These are phyloP conservation scores for Holocentrus rufus DNA, from an alignment of 2,797 vertebrate genomes.

Conservation along the genomic window DNA sequence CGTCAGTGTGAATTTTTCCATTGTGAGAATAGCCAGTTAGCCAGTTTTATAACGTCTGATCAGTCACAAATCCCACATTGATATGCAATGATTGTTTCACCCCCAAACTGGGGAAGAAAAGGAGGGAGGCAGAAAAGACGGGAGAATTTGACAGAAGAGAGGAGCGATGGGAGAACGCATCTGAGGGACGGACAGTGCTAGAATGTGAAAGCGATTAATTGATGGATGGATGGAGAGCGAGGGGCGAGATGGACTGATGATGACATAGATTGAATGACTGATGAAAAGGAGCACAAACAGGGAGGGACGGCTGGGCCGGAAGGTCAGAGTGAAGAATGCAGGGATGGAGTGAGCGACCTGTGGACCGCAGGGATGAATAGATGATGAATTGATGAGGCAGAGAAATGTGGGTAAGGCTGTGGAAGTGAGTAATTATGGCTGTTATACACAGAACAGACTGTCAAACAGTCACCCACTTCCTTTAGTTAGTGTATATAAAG, in stretches of 20 bases:
- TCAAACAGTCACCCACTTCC: too few relatives aligned
- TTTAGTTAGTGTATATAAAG: too few relatives aligned
- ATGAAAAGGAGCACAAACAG: slow-evolving; percentile 3
- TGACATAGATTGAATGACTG: slow-evolving; percentile 26
- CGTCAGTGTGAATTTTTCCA: too few relatives aligned
- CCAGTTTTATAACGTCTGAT: background rate
- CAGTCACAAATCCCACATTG: background rate
- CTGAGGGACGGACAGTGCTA: background rate
- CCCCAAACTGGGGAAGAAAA: background rate
- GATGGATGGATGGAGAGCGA: slow-evolving; percentile 23
- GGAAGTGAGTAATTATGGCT: too few relatives aligned
- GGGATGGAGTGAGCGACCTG: slow-evolving; percentile 6
- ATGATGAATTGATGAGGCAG: slow-evolving; percentile 29
- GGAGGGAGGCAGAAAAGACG: background rate
- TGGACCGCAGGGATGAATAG: slow-evolving; percentile 30
- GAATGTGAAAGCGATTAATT: slow-evolving; percentile 7
- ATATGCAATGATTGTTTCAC: background rate
- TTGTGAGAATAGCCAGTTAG: too few relatives aligned
- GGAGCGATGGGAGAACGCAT: background rate
- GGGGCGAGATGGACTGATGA: slow-evolving; percentile 20
- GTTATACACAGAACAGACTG: too few relatives aligned
- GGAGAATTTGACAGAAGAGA: too few relatives aligned
- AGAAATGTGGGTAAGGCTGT: too few relatives aligned
- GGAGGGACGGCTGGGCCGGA: background rate
- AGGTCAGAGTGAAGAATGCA: slow-evolving; percentile 4